A percentile compares a stretch with the other conserved stretches of the same genome.
Conservation (phyloP, 2,888 invertebrate species). For the Ichneumon xanthorius region DNA sequence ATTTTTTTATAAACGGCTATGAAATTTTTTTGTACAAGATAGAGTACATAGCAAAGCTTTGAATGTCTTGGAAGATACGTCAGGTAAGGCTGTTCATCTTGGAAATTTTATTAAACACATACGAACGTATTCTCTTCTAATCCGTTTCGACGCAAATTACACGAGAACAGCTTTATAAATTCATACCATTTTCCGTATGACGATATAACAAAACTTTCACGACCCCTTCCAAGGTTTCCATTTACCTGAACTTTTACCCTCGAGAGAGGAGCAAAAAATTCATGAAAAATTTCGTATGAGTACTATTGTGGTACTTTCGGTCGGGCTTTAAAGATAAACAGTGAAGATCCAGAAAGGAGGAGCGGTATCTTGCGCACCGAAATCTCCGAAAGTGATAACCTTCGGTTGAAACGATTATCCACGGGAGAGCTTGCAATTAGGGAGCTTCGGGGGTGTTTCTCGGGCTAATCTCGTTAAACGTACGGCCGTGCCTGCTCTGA, state of each 20-base stretch:
- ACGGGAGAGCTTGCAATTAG: conserved; percentile 61
- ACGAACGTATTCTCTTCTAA: neutral
- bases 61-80: neutral
- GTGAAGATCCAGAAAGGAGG: neutral
- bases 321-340: neutral
- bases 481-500: conserved; percentile 28
- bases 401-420: conserved; percentile 53
- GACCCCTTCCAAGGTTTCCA: neutral
- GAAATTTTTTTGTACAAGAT: too few relatives aligned
- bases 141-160: neutral
- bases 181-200: too few relatives aligned
- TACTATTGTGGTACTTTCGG: neutral
- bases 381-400: conserved; percentile 54
- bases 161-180: too few relatives aligned
- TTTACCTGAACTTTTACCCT: too few relatives aligned
- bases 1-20: too few relatives aligned
- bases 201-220: too few relatives aligned
- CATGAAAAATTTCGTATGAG: neutral
- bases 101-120: neutral
- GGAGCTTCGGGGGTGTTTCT: conserved; percentile 48
- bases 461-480: conserved; percentile 62
- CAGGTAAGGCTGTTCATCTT: neutral
- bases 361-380: conserved; percentile 24
- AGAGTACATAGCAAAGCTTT: neutral
- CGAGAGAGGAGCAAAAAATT: neutral